phyloP scores from a whole-genome alignment of 2,113 vertebrate genomes.

The Rhadina sibilatrix region DNA sequence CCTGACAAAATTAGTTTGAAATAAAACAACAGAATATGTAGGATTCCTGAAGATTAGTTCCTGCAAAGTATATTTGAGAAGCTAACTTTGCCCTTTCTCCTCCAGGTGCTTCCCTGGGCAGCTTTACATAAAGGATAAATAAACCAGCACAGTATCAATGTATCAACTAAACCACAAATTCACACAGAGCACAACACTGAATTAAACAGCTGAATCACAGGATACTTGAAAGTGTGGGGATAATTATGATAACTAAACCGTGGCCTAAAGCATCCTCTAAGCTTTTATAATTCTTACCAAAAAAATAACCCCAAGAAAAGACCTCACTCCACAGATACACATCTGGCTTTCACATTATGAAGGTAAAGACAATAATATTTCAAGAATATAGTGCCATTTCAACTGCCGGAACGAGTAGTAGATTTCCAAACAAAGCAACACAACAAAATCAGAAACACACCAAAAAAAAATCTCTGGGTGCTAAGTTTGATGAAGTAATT shows the following conservation, averaged over 20 bases:
- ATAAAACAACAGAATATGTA: neutral
- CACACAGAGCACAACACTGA: neutral
- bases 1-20: neutral
- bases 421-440: neutral
- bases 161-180: neutral
- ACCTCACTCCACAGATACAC: neutral
- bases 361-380: neutral
- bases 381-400: neutral
- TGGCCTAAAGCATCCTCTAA: neutral
- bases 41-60: neutral
- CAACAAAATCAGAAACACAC: neutral
- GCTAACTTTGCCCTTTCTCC: neutral
- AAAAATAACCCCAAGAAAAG: neutral
- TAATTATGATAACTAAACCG: neutral
- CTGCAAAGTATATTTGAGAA: neutral
- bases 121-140: neutral
- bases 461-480: neutral
- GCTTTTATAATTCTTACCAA: neutral
- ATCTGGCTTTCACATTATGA: neutral
- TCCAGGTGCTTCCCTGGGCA: neutral
- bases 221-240: neutral
- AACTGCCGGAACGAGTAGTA: neutral
- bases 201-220: neutral
- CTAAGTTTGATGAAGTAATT: neutral
- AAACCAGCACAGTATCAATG: neutral